These are phyloP conservation scores for Apodemia zela DNA, from an alignment of 2,888 invertebrate genomes.

Conservation along the genomic window DNA sequence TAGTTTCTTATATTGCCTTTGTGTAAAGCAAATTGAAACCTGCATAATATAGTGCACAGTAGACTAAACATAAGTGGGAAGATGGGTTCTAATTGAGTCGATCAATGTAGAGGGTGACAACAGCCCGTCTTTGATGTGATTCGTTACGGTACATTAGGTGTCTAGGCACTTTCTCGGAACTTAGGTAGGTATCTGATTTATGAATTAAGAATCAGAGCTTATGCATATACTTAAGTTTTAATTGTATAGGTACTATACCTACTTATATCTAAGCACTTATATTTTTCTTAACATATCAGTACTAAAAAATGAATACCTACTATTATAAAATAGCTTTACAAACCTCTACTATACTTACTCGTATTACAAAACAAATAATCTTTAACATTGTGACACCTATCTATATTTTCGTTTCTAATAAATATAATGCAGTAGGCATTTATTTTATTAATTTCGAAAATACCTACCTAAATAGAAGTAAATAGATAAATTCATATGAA, in stretches of 20 bases:
- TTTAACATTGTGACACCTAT: too few species aligned
- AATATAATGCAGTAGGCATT: too few species aligned
- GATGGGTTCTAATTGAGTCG: constrained; percentile 21
- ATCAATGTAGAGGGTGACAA: constrained; percentile 19
- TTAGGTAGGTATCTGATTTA: neutral
- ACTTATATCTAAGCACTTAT: neutral
- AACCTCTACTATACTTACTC: too few species aligned
- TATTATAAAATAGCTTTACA: too few species aligned
- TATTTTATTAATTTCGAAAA: too few species aligned
- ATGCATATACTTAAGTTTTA: neutral
- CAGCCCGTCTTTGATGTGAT: constrained; percentile 14
- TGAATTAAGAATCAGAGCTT: neutral
- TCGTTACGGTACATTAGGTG: neutral
- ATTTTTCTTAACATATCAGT: neutral
- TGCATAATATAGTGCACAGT: neutral
- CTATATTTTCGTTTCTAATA: too few species aligned
- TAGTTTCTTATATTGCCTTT: neutral
- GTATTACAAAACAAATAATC: too few species aligned
- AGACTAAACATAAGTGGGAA: constrained; percentile 13
- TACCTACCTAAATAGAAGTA: too few species aligned
- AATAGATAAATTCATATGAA: too few species aligned
- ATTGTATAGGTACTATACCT: too few species aligned
- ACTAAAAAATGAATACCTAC: too few species aligned
- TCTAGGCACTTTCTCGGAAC: neutral
- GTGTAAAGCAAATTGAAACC: constrained; percentile 5